phyloP scores from a whole-genome alignment of 2,113 vertebrate genomes.

The Menidia beryllina region DNA sequence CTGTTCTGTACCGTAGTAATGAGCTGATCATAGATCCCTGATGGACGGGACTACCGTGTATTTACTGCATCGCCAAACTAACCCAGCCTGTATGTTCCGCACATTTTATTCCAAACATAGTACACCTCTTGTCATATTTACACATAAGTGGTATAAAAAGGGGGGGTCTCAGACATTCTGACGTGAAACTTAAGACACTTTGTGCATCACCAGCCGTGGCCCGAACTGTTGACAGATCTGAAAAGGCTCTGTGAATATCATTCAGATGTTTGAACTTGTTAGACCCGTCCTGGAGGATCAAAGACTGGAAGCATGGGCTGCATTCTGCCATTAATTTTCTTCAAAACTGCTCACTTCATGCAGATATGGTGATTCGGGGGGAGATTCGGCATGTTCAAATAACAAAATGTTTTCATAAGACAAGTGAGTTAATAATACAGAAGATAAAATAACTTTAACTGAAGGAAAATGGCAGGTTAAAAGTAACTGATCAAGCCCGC shows the following conservation, averaged over 20 bases:
- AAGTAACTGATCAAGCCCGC: slow-evolving; percentile 1
- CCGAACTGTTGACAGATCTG: no score
- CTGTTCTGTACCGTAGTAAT: no score
- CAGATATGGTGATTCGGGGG: not conserved
- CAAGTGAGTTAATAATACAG: not conserved
- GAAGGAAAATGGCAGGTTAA: not conserved
- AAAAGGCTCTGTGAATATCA: not conserved
- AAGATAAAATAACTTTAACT: not conserved
- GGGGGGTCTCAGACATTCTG: no score
- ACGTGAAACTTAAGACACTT: not conserved
- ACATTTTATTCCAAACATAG: not conserved
- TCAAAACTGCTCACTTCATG: not conserved
- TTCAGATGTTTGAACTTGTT: not conserved
- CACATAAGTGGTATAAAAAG: not conserved
- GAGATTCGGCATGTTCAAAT: not conserved
- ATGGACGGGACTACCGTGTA: not conserved
- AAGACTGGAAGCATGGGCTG: not conserved
- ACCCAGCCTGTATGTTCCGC: not conserved
- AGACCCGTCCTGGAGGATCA: not conserved
- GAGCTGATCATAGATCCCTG: no score
- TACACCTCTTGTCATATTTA: not conserved
- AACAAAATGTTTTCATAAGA: not conserved
- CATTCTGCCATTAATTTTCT: not conserved
- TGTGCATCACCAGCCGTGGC: no score
- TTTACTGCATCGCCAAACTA: not conserved